Evolutionary conservation across 2,888 invertebrate genomes (phyloP).

Genomic region (Yponomeuta evonymella): DNA sequence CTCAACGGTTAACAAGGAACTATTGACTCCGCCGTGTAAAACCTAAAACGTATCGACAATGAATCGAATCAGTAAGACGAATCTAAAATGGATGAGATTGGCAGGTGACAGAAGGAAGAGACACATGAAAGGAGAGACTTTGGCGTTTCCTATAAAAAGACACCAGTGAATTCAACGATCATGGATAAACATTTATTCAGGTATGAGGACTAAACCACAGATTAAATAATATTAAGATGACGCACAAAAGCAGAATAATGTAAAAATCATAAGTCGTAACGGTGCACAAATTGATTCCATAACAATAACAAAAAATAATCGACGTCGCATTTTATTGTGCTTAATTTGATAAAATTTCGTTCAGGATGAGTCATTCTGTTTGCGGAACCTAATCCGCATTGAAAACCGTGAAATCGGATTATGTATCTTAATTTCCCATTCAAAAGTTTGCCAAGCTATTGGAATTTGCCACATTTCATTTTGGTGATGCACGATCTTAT

Average conservation of each 20-base stretch:
- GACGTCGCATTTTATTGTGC: not conserved
- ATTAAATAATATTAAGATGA: too few relatives aligned
- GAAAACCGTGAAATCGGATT: slow-evolving; percentile 1
- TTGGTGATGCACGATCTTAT: not conserved
- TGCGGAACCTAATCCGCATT: not conserved
- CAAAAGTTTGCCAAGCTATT: not conserved
- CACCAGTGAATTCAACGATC: too few relatives aligned
- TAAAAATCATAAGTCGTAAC: not conserved
- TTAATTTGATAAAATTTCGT: not conserved
- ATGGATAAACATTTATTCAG: too few relatives aligned
- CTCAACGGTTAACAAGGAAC: too few relatives aligned
- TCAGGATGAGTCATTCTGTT: not conserved
- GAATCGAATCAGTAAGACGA: too few relatives aligned
- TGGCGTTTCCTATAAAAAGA: too few relatives aligned
- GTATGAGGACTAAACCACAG: too few relatives aligned
- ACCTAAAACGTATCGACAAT: too few relatives aligned
- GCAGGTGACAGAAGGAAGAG: too few relatives aligned
- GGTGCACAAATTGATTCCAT: not conserved
- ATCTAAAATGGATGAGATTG: too few relatives aligned
- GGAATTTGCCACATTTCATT: not conserved
- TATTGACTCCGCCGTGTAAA: too few relatives aligned
- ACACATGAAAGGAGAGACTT: too few relatives aligned
- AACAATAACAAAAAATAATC: not conserved
- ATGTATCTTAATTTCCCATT: not conserved
- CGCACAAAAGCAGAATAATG: not conserved